A percentile compares a stretch with the other conserved stretches of the same genome.
phyloP scores from a whole-genome alignment of 2,888 invertebrate species.

The Drosophila merina region DNA sequence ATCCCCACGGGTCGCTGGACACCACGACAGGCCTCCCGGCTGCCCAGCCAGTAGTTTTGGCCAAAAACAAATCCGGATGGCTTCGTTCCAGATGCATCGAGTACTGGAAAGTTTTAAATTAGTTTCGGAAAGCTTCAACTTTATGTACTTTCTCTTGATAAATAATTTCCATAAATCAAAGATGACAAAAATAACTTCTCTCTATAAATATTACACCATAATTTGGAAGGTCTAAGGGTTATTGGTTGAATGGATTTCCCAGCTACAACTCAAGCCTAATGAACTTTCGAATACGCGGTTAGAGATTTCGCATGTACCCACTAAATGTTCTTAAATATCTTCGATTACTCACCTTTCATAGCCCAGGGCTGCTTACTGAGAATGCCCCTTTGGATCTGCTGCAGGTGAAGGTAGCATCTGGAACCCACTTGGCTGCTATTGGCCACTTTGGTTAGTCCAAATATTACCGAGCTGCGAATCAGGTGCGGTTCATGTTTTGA shows the following conservation, averaged over 20 bases:
- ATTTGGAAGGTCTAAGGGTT: background rate
- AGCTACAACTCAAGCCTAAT: background rate
- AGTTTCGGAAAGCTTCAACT: background rate
- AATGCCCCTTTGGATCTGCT: conserved; percentile 83
- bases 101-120: conserved; percentile 80
- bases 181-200: background rate
- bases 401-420: conserved; percentile 83
- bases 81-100: conserved; percentile 86
- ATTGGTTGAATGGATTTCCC: background rate
- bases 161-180: background rate
- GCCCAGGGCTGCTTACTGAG: conserved; percentile 85
- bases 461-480: conserved; percentile 81
- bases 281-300: background rate
- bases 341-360: conserved; percentile 84
- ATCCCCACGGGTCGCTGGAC: conserved; percentile 79
- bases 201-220: background rate
- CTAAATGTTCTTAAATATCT: background rate
- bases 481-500: conserved; percentile 54
- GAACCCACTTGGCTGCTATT: conserved; percentile 74
- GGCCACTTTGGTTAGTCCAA: conserved; percentile 80
- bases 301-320: background rate
- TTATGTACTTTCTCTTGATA: background rate
- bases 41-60: conserved; percentile 87
- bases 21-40: conserved; percentile 85
- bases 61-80: conserved; percentile 86